Conservation (phyloP, 64 coral and sea anemone genomes). For the Stichodactyla helianthus region DNA sequence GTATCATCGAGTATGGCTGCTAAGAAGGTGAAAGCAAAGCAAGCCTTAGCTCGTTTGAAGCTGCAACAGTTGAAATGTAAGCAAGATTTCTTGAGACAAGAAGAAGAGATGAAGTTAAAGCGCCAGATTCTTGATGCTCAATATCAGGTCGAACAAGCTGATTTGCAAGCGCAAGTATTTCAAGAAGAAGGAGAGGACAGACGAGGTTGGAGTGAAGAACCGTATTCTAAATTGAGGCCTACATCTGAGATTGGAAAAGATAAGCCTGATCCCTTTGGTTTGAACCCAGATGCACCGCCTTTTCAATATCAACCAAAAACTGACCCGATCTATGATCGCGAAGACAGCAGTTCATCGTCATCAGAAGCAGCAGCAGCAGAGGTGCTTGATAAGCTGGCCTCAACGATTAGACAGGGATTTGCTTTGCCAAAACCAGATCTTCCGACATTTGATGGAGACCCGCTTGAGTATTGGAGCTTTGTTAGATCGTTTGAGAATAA, state of each 20-base stretch:
- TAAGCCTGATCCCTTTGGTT: not conserved
- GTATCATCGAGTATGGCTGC: not conserved
- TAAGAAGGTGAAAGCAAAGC: not conserved
- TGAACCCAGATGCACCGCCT: not conserved
- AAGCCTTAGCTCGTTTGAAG: constrained; percentile 6
- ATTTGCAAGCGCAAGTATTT: not conserved
- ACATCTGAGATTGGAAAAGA: not conserved
- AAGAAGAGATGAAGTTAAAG: constrained; percentile 1
- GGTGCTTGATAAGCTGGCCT: not conserved
- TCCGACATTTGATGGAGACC: constrained; percentile 38
- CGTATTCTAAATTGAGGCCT: not conserved
- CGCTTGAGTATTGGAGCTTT: constrained; percentile 42
- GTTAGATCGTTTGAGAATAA: constrained; percentile 43
- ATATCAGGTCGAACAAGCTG: constrained; percentile 3
- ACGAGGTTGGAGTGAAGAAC: not conserved
- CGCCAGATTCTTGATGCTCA: not conserved
- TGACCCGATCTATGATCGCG: not conserved
- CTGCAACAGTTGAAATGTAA: not conserved
- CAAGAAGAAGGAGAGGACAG: not conserved
- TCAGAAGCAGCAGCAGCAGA: not conserved
- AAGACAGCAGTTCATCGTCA: not conserved
- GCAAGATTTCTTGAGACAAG: not conserved
- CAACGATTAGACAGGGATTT: constrained; percentile 22
- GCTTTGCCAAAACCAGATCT: constrained; percentile 34
- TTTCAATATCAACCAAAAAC: not conserved